Evolutionary conservation across 2,888 invertebrate genomes (phyloP).

Genomic region (Eumerus sabulonum): DNA sequence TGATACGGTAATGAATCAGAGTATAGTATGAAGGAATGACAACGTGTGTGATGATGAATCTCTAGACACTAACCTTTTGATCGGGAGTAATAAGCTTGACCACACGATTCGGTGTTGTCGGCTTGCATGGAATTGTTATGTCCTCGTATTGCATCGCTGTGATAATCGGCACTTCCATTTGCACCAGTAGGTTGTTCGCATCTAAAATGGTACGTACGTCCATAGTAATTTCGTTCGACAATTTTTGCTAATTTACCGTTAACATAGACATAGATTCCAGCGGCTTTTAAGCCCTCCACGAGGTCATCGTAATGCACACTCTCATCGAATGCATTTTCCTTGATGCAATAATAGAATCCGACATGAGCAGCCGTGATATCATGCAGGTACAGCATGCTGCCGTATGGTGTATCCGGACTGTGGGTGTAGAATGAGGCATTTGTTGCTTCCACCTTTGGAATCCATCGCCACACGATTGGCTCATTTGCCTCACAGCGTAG

Average conservation of each 20-base stretch:
- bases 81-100: constrained; percentile 79
- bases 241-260: constrained; percentile 77
- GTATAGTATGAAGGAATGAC: no score
- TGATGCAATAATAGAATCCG: constrained; percentile 82
- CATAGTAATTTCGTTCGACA: constrained; percentile 69
- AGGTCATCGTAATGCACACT: constrained; percentile 75
- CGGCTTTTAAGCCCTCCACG: constrained; percentile 75
- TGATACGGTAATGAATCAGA: no score
- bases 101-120: constrained; percentile 81
- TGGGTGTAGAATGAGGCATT: constrained; percentile 66
- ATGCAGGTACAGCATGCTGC: constrained; percentile 79
- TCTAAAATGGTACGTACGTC: constrained; percentile 77
- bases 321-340: constrained; percentile 73
- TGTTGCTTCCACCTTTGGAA: constrained; percentile 2
- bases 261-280: constrained; percentile 81
- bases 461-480: constrained; percentile 78
- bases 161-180: constrained; percentile 73
- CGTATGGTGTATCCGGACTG: constrained; percentile 75
- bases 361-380: constrained; percentile 80
- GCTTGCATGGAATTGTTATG: constrained; percentile 82
- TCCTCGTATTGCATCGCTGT: constrained; percentile 79
- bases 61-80: constrained; percentile 75
- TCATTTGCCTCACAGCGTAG: constrained; percentile 79
- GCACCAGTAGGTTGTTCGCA: constrained; percentile 78
- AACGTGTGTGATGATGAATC: constrained; percentile 23